Evolutionary conservation across 1,140 invertebrate genomes (phyloP).

Genomic region (Drosophila insularis): DNA sequence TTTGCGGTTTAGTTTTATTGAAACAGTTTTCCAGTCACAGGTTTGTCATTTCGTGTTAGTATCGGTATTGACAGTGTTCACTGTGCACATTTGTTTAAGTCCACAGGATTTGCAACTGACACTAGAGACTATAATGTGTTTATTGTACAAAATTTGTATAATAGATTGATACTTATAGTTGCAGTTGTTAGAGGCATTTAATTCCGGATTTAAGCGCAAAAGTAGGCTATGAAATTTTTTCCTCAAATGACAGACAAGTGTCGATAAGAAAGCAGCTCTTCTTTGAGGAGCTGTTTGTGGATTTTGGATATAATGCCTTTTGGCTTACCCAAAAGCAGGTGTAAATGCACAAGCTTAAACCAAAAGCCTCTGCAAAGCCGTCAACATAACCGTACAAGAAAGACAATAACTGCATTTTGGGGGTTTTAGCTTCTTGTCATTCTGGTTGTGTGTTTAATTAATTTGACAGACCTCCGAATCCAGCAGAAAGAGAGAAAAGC

Average conservation of each 20-base stretch:
- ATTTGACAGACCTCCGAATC: constrained; percentile 40
- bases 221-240: not conserved
- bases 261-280: not conserved
- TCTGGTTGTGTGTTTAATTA: constrained; percentile 57
- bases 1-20: constrained; percentile 57
- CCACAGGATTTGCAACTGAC: not conserved
- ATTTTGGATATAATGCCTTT: not conserved
- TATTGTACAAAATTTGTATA: not conserved
- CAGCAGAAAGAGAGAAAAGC: not conserved
- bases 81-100: not conserved
- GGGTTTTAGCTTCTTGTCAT: constrained; percentile 13
- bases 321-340: constrained; percentile 47
- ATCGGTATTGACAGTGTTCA: constrained; percentile 1
- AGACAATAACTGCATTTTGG: constrained; percentile 9
- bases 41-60: constrained; percentile 17
- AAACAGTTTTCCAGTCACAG: constrained; percentile 30
- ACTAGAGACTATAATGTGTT: not conserved
- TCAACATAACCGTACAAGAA: constrained; percentile 2
- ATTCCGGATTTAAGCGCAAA: not conserved
- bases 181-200: not conserved
- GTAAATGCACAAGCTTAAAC: constrained; percentile 63
- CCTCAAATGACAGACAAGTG: not conserved
- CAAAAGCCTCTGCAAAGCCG: constrained; percentile 50
- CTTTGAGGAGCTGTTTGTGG: not conserved
- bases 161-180: not conserved